Conservation (phyloP, 2,888 invertebrate species). For the Amphipyra tragopoginis region DNA sequence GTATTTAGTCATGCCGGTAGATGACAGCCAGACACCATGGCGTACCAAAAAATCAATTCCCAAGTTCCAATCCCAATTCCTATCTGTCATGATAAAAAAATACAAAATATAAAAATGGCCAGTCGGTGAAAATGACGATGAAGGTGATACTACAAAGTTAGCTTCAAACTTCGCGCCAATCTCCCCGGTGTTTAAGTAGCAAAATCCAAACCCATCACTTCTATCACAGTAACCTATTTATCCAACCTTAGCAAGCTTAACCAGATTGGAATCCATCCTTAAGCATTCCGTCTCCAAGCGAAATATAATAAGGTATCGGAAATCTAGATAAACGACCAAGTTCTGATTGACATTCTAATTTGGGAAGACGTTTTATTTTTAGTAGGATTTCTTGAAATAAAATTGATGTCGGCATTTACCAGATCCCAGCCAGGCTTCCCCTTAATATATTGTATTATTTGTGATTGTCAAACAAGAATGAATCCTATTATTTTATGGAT, state of each 20-base stretch:
- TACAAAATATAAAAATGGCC: no score
- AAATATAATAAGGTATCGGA: slow-evolving; percentile 40
- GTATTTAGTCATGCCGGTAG: no score
- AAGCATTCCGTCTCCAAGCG: slow-evolving; percentile 5
- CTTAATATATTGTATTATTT: no score
- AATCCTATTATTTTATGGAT: slow-evolving; percentile 1
- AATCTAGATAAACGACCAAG: slow-evolving; percentile 43
- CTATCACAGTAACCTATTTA: slow-evolving; percentile 4
- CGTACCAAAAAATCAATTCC: no score
- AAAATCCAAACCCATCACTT: neutral
- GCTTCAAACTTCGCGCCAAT: no score
- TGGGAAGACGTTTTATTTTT: slow-evolving; percentile 25
- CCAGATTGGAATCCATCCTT: slow-evolving; percentile 7
- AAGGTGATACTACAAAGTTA: no score
- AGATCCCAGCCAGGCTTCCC: neutral
- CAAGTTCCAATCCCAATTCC: no score
- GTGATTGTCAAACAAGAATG: neutral
- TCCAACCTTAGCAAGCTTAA: neutral
- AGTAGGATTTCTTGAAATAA: neutral
- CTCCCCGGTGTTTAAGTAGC: neutral
- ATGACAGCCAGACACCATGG: no score
- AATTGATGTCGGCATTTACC: slow-evolving; percentile 1
- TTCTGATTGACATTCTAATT: slow-evolving; percentile 47
- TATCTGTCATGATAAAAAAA: no score
- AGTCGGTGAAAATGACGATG: no score